Base-by-base conservation (phyloP, 2,888 invertebrate genomes). In the Rutpela maculata region DNA sequence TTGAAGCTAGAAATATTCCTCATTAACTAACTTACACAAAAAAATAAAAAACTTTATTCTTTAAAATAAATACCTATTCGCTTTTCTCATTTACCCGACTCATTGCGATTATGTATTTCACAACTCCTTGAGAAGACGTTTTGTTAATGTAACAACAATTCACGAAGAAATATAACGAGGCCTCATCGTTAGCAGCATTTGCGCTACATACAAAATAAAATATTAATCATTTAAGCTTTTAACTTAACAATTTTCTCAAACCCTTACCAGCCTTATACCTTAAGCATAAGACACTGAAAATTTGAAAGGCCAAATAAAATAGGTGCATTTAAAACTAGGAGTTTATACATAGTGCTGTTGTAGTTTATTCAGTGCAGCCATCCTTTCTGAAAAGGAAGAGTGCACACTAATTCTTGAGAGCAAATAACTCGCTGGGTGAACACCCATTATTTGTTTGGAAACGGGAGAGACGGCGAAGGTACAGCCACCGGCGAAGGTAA, bases 361-460 rank as follows among this genome's bases (percentile, higher is more conserved):
- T 60, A 70, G 60, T 70, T 60, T 70, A 70, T 70, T 70, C 60
- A 22, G 70, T 26, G 70, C 60, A 70, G 80, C 82, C 76, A 83
- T 83, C 77, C 81, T 81, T 84, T 82, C 82, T 81, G 76, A 76
- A 80, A 76, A 79, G 81, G 78, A 82, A 84, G 83, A 84, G 83
- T 84, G 84, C 82, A 80, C 82, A 78, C 81, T 84, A 84, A 84
- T 84, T 83, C 81, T 81, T 74, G 76, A 65, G 78, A 79, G 83
- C 81, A 83, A 84, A 84, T 84, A 84, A 84, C 81, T 82, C 82
- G 82, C 81, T 80, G 75, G 75, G 68, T 82, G 79, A 83, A 82
- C 80, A 79, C 83, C 84, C 84, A 83, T 84, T 84, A 84, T 83
- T 84, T 81, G 82, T 84, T 78, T 74, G 62, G 60, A 60, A 69